Evolutionary conservation across 2,888 invertebrate genomes (phyloP).

Genomic region (Dexiosoma caninum): DNA sequence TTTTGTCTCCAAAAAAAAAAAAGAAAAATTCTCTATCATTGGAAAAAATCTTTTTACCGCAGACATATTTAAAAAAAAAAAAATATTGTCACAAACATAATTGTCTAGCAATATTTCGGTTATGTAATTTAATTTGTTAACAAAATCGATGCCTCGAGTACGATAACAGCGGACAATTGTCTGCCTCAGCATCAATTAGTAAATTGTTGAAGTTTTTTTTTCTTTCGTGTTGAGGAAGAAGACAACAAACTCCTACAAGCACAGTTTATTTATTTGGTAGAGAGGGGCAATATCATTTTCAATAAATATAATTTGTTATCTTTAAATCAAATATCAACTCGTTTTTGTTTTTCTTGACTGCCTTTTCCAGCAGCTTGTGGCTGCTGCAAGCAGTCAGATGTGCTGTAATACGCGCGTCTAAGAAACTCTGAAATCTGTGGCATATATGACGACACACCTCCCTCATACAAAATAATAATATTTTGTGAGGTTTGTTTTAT

Average conservation of each 20-base stretch:
- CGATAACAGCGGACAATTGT: conserved; percentile 61
- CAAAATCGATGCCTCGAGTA: conserved; percentile 34
- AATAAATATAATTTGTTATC: conserved; percentile 63
- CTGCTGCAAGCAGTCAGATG: not conserved
- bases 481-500: not conserved
- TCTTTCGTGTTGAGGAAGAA: not conserved
- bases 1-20: not conserved
- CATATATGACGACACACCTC: conserved; percentile 26
- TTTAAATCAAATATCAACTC: conserved; percentile 48
- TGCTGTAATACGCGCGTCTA: not conserved
- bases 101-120: conserved; percentile 27
- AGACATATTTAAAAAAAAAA: not conserved
- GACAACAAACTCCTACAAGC: not conserved
- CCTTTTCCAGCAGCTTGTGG: conserved; percentile 38
- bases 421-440: not conserved
- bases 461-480: not conserved
- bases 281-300: conserved; percentile 47
- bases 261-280: not conserved
- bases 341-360: no score
- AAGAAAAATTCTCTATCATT: not conserved
- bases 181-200: conserved; percentile 61
- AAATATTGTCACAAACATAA: conserved; percentile 31
- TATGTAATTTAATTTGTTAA: not conserved
- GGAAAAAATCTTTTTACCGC: not conserved
- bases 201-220: conserved; percentile 28